phyloP scores from a whole-genome alignment of 2,888 invertebrate species.

The Tetanocera ferruginea region DNA sequence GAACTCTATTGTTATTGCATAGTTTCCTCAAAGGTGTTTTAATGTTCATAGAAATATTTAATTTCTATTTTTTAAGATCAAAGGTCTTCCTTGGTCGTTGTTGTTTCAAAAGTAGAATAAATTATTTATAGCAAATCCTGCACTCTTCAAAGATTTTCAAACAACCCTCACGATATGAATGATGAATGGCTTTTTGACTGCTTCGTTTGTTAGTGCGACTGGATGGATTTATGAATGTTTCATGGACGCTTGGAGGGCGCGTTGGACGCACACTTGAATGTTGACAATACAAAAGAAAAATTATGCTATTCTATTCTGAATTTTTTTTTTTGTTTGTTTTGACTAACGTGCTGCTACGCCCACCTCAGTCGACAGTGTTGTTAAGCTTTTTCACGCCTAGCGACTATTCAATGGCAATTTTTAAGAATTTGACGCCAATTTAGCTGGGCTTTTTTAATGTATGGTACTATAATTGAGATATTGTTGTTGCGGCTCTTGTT shows the following conservation, averaged over 20 bases:
- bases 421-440: not conserved
- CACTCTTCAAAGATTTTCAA: too few relatives aligned
- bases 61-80: too few relatives aligned
- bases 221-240: not conserved
- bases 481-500: constrained; percentile 8
- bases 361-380: too few relatives aligned
- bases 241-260: not conserved
- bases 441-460: not conserved
- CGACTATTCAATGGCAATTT: not conserved
- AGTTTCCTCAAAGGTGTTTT: too few relatives aligned
- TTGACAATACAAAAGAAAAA: not conserved
- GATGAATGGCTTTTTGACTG: constrained; percentile 24
- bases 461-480: not conserved
- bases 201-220: not conserved
- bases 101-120: too few relatives aligned
- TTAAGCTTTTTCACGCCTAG: not conserved
- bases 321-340: too few relatives aligned
- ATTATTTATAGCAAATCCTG: too few relatives aligned
- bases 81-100: too few relatives aligned
- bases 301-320: too few relatives aligned
- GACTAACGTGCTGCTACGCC: too few relatives aligned
- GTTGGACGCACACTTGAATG: not conserved
- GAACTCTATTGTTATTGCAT: too few relatives aligned
- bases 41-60: too few relatives aligned
- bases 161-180: not conserved